Evolutionary conservation across 2,888 invertebrate genomes (phyloP).

Genomic region (Caenorhabditis japonica): DNA sequence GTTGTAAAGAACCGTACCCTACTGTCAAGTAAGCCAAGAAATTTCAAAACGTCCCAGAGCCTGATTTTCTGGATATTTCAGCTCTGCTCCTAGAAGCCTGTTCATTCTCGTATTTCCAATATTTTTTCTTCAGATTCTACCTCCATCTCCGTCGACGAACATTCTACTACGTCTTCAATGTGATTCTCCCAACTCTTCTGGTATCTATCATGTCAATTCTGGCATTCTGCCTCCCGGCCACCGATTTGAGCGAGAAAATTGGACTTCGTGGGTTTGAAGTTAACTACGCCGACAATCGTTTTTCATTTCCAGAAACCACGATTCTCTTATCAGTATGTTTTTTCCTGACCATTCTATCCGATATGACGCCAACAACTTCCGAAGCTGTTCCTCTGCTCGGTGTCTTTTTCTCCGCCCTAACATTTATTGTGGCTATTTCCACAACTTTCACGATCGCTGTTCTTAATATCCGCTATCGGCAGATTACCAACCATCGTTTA

Average conservation of each 20-base stretch:
- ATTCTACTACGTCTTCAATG: conserved; percentile 69
- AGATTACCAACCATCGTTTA: conserved; percentile 65
- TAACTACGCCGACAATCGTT: too few relatives aligned
- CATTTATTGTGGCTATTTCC: conserved; percentile 69
- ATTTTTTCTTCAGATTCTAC: conserved; percentile 43
- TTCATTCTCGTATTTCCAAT: too few relatives aligned
- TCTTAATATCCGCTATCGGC: conserved; percentile 67
- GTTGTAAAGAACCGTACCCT: conserved; percentile 86
- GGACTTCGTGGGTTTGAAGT: conserved; percentile 63
- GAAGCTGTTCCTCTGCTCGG: conserved; percentile 68
- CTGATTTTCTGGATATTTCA: neutral
- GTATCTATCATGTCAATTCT: conserved; percentile 76
- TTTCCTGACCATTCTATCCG: conserved; percentile 95
- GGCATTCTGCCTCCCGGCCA: conserved; percentile 68
- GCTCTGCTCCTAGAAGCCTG: too few relatives aligned
- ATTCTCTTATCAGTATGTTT: conserved; percentile 89
- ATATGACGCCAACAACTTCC: conserved; percentile 98
- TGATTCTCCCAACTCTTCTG: conserved; percentile 68
- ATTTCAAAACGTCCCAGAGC: too few relatives aligned
- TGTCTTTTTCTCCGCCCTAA: conserved; percentile 69
- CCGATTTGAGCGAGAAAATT: conserved; percentile 73
- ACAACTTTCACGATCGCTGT: conserved; percentile 69
- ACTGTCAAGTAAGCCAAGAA: conserved; percentile 61
- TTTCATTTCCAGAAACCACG: conserved; percentile 70
- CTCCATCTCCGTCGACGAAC: conserved; percentile 59